These are phyloP conservation scores for Oegoconia quadripuncta DNA, from an alignment of 2,888 invertebrate genomes.

Conservation along the genomic window DNA sequence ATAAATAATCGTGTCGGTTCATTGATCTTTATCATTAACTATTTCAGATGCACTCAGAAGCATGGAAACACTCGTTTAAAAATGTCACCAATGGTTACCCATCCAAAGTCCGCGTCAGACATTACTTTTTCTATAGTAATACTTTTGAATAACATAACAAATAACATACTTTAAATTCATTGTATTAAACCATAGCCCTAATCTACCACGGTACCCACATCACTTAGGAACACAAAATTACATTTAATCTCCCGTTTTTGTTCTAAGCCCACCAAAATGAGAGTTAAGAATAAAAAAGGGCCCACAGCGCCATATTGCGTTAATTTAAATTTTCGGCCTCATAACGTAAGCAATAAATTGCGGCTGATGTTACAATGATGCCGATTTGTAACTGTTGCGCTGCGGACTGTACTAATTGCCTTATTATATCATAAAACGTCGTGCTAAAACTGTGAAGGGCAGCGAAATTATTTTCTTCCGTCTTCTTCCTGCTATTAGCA, in stretches of 20 bases:
- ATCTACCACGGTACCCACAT: not conserved
- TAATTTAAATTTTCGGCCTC: slow-evolving; percentile 35
- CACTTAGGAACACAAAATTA: not conserved
- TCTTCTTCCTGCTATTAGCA: no score
- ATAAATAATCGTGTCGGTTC: no score
- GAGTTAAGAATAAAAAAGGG: slow-evolving; percentile 12
- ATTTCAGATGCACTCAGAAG: no score
- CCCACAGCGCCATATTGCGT: slow-evolving; percentile 27
- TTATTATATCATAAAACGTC: slow-evolving; percentile 21
- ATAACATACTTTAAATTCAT: not conserved
- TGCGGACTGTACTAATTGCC: slow-evolving; percentile 24
- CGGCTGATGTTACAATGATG: slow-evolving; percentile 13
- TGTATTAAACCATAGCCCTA: not conserved
- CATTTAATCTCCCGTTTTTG: not conserved
- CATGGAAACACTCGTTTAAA: no score
- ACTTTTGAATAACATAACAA: no score
- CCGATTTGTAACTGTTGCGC: slow-evolving; percentile 18
- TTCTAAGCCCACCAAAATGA: slow-evolving; percentile 3
- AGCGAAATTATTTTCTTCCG: no score
- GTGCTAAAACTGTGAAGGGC: not conserved
- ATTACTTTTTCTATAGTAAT: no score
- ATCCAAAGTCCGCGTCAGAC: no score
- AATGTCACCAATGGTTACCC: no score
- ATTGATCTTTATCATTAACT: no score
- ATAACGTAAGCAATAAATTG: slow-evolving; percentile 24